Evolutionary conservation across 2,113 vertebrate genomes (phyloP), one percentile per base, ranked within the genome.

Genomic region (Sander lucioperca): DNA sequence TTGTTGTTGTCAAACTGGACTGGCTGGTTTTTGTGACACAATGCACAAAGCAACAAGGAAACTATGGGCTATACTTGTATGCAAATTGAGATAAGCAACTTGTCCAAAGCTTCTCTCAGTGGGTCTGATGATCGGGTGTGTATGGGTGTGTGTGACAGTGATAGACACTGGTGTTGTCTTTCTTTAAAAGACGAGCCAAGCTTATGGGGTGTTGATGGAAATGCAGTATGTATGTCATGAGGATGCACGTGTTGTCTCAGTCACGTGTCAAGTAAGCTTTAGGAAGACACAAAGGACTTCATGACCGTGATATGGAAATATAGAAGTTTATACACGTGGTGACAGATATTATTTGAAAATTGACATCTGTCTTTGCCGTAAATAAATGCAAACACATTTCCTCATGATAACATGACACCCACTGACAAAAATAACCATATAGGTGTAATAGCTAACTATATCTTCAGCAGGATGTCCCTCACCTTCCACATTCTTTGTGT

Each of bases 1-100:
- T 59, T 67, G 78, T 57, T 85, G 75, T 78, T 79, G 86, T 65
- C 27, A 2, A 77, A 78, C 91, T 63, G 73, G 89, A 71, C 33
- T 3, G 6, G 73, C 89, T 57, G 88, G 85, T 80, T 90, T 82
- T 59, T 33, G 16, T 12, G 33, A 59, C 43, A 82, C 78, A 66
- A 76, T 56, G 27, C 64, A 81, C 43, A 71, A 51, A 68, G 66
- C 80, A 73, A 77, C 74, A 83, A 68, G 58, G 83, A 86, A 84
- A 56, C 16, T 0, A 18, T 27, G 30, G 56, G 48, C 68, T 77
- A 23, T 70, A 75, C 33, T 16, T 74, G 18, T 21, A 76, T 77
- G 86, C 68, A 78, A 82, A 85, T 36, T 27, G 7, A 77, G 78
- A 87, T 69, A 45, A 77, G 36, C 58, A 11, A 62, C 47, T 10